Evolutionary conservation across 2,113 vertebrate genomes (phyloP).

Genomic region (Sapajus apella): DNA sequence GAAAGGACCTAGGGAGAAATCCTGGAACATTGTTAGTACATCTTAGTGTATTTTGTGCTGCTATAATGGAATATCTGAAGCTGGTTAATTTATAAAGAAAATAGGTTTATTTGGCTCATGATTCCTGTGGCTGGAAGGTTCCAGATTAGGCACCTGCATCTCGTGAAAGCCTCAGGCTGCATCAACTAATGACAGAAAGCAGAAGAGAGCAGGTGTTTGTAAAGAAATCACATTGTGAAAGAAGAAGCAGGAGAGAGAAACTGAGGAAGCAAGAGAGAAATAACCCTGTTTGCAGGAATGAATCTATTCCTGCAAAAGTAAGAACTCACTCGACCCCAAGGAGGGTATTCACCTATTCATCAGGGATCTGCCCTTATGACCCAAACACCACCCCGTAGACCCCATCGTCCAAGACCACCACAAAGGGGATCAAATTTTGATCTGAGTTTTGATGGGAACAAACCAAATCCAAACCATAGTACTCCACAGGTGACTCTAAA

Average conservation of each 20-base stretch:
- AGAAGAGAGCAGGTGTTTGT: neutral
- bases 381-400: neutral
- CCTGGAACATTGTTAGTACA: neutral
- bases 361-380: neutral
- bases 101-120: neutral
- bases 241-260: neutral
- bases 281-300: neutral
- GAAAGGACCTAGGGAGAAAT: neutral
- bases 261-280: neutral
- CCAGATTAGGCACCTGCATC: neutral
- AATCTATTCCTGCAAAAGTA: neutral
- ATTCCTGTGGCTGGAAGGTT: neutral
- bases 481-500: neutral
- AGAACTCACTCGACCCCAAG: neutral
- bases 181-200: neutral
- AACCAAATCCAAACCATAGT: neutral
- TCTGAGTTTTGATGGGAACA: neutral
- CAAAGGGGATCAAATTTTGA: neutral
- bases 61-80: neutral
- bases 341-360: neutral
- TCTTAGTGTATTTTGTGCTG: neutral
- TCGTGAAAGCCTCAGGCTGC: neutral
- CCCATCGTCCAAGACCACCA: neutral
- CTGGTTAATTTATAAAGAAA: neutral
- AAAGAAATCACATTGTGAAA: neutral